phyloP scores from a whole-genome alignment of 2,113 vertebrate species.

The Corythoichthys intestinalis region DNA sequence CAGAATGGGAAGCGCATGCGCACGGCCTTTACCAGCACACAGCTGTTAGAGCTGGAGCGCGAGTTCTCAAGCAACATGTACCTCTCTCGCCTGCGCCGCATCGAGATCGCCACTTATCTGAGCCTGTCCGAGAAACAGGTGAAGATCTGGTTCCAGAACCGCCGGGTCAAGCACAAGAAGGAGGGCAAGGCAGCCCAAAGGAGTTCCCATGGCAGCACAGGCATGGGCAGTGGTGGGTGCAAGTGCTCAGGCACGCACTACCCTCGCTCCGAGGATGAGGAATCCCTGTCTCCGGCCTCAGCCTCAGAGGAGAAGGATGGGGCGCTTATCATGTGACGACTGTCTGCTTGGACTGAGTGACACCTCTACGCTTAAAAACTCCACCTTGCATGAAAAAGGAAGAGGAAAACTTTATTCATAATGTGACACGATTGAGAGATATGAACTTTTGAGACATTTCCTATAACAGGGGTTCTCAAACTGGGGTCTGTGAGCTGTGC shows the following conservation, averaged over 20 bases:
- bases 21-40: constrained; percentile 97
- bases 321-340: constrained; percentile 74
- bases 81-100: constrained; percentile 90
- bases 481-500: neutral
- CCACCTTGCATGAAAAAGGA: constrained; percentile 41
- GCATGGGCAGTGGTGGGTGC: constrained; percentile 65
- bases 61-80: constrained; percentile 99
- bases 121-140: constrained; percentile 98
- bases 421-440: constrained; percentile 30
- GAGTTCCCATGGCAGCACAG: constrained; percentile 67
- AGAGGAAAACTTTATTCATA: constrained; percentile 11
- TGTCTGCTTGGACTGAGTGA: constrained; percentile 14
- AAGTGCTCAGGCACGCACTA: constrained; percentile 85
- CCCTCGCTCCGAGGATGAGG: constrained; percentile 90
- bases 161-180: constrained; percentile 98
- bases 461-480: neutral
- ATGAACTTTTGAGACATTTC: neutral
- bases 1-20: constrained; percentile 96
- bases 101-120: constrained; percentile 96
- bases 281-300: constrained; percentile 89
- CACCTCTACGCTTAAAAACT: neutral
- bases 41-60: constrained; percentile 93
- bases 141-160: constrained; percentile 99
- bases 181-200: constrained; percentile 90
- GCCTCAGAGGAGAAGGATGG: constrained; percentile 88